phyloP scores from a whole-genome alignment of 2,797 vertebrate species.

The Rhadinocentrus ornatus region DNA sequence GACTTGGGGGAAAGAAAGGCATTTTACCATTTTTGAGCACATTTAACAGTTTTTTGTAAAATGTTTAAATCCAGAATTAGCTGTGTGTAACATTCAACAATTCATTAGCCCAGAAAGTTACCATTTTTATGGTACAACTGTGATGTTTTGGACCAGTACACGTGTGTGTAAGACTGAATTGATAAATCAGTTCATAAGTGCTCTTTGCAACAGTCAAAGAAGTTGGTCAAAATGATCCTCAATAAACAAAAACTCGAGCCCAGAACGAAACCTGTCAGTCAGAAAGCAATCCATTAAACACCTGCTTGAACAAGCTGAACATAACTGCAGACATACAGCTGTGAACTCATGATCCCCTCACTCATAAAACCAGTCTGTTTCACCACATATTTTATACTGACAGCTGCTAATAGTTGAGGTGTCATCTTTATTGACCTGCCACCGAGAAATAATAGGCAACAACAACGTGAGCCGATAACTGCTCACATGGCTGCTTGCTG shows the following conservation, averaged over 20 bases:
- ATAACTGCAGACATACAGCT: neutral
- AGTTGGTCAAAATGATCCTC: neutral
- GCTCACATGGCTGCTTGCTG: too few relatives aligned
- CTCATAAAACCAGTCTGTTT: neutral
- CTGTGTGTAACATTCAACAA: too few relatives aligned
- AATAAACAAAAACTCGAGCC: constrained; percentile 9
- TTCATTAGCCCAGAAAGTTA: neutral
- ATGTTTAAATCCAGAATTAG: too few relatives aligned
- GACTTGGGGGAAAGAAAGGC: too few relatives aligned
- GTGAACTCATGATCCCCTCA: constrained; percentile 1
- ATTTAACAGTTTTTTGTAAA: too few relatives aligned
- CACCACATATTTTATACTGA: constrained; percentile 8
- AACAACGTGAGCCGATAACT: neutral
- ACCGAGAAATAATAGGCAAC: neutral
- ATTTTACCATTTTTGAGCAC: too few relatives aligned
- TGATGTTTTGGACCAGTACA: neutral
- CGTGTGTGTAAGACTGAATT: neutral
- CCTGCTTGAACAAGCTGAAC: constrained; percentile 20
- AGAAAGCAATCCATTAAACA: constrained; percentile 24
- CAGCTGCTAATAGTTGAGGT: constrained; percentile 4
- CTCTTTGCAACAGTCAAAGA: constrained; percentile 10
- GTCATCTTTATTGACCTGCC: constrained; percentile 1
- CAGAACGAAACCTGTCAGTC: constrained; percentile 5
- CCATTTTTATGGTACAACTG: neutral
- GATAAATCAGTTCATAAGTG: constrained; percentile 3